These are phyloP conservation scores for Pherbina coryleti DNA, from an alignment of 2,888 invertebrate species.

Conservation along the genomic window DNA sequence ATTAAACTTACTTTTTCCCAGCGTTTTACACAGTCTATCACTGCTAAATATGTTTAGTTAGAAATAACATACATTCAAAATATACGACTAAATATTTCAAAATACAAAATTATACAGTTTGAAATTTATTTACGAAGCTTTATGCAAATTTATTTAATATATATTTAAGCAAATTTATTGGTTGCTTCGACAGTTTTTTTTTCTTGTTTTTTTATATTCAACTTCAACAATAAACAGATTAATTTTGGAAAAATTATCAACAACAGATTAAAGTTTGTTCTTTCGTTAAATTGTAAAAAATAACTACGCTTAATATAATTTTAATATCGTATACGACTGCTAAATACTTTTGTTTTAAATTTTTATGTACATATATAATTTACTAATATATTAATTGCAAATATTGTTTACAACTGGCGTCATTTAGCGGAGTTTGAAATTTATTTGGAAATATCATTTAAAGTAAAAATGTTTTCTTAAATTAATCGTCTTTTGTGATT, in stretches of 20 bases:
- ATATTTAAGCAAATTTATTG: slow-evolving; percentile 16
- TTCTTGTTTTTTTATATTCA: not conserved
- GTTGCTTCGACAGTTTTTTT: not conserved
- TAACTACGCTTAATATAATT: slow-evolving; percentile 15
- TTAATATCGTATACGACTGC: slow-evolving; percentile 23
- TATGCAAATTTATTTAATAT: not conserved
- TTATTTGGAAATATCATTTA: no score
- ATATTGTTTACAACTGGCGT: no score
- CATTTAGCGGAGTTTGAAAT: no score
- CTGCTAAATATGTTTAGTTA: slow-evolving; percentile 22
- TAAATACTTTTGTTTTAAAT: slow-evolving; percentile 11
- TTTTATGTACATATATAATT: not conserved
- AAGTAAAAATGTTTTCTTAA: not conserved
- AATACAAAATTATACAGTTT: not conserved
- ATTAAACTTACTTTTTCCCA: slow-evolving; percentile 34
- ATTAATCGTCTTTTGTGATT: not conserved
- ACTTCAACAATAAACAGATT: slow-evolving; percentile 18
- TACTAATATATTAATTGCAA: not conserved
- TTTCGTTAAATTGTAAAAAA: slow-evolving; percentile 30
- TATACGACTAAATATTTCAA: not conserved
- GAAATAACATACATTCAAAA: slow-evolving; percentile 1
- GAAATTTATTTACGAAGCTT: slow-evolving; percentile 14
- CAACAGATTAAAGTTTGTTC: slow-evolving; percentile 3
- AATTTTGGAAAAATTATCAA: slow-evolving; percentile 16
- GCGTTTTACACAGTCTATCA: slow-evolving; percentile 18